Percentiles rank a stretch among this genome's conserved stretches.
Evolutionary conservation across 2,888 invertebrate genomes (phyloP).

Genomic region (Isotomurus palustris): DNA sequence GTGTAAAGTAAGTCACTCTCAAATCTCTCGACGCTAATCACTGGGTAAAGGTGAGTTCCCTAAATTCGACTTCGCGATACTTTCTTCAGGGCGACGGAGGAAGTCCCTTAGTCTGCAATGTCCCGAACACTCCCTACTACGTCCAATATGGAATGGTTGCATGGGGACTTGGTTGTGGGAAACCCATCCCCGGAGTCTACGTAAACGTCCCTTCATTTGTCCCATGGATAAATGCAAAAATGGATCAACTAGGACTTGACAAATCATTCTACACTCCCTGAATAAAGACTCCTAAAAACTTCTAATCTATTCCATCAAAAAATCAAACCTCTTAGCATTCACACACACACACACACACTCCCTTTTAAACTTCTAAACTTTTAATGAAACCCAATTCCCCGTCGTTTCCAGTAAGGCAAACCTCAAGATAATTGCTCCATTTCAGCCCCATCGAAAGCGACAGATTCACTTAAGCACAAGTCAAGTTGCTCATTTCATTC

Average conservation of each 20-base stretch:
- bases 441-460: too few relatives aligned
- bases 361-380: background rate
- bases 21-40: background rate
- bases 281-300: background rate
- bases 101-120: conserved; percentile 70
- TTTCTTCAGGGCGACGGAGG: conserved; percentile 67
- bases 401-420: background rate
- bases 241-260: conserved; percentile 1
- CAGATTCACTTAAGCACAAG: conserved; percentile 1
- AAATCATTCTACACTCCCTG: background rate
- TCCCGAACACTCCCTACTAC: conserved; percentile 56
- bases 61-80: background rate
- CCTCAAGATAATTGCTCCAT: too few relatives aligned
- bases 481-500: conserved; percentile 2
- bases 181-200: conserved; percentile 71
- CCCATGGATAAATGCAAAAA: conserved; percentile 62
- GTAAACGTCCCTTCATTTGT: conserved; percentile 63
- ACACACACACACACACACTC: background rate
- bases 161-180: conserved; percentile 70
- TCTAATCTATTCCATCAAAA: background rate
- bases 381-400: background rate
- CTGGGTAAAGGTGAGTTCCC: background rate
- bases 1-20: conserved; percentile 56
- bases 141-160: conserved; percentile 73
- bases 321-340: background rate